These are phyloP conservation scores for Aphidoletes aphidimyza DNA, from an alignment of 2,888 invertebrate species.

Conservation along the genomic window DNA sequence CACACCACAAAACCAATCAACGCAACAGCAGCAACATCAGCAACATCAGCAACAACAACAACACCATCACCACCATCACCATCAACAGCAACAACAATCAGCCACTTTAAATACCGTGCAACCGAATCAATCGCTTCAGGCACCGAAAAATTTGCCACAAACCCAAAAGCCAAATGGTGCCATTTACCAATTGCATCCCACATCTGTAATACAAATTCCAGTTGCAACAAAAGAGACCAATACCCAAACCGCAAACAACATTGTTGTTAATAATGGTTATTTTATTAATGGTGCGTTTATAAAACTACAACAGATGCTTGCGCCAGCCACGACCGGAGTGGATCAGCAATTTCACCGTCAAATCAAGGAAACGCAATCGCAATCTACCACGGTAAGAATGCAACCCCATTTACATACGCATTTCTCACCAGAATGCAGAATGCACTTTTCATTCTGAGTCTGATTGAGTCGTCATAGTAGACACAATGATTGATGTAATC, in stretches of 20 bases:
- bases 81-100: slow-evolving; percentile 61
- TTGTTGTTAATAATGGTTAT: slow-evolving; percentile 59
- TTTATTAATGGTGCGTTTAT: slow-evolving; percentile 63
- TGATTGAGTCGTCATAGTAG: too few species aligned
- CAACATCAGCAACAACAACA: slow-evolving; percentile 61
- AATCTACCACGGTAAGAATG: background rate
- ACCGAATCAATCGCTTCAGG: slow-evolving; percentile 56
- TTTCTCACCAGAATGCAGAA: background rate
- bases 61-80: slow-evolving; percentile 62
- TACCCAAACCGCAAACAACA: slow-evolving; percentile 60
- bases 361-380: background rate
- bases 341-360: slow-evolving; percentile 35
- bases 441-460: too few species aligned
- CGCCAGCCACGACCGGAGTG: background rate
- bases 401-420: too few species aligned
- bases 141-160: slow-evolving; percentile 56
- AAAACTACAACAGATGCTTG: slow-evolving; percentile 62
- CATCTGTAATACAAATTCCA: slow-evolving; percentile 71
- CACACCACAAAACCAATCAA: slow-evolving; percentile 56
- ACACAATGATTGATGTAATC: too few species aligned
- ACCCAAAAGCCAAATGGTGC: slow-evolving; percentile 55
- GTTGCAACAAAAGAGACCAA: slow-evolving; percentile 70
- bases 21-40: slow-evolving; percentile 62
- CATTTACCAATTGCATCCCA: slow-evolving; percentile 55
- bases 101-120: background rate